Conservation (phyloP, 1,140 invertebrate species). For the Himalopsyche phryganea region DNA sequence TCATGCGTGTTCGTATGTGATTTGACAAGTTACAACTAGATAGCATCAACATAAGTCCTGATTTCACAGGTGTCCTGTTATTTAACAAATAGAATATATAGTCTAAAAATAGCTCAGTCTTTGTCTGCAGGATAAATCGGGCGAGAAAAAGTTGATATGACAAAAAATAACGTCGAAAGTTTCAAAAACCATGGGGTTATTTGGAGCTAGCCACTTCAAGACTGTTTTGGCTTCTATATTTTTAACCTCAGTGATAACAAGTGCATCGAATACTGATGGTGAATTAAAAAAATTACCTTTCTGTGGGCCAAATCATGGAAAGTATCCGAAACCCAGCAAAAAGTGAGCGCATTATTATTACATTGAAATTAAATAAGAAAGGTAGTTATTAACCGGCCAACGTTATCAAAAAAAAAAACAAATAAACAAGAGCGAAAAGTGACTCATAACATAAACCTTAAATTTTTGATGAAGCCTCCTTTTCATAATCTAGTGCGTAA, state of each 20-base stretch:
- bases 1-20: slow-evolving; percentile 17
- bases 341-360: slow-evolving; percentile 7
- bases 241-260: slow-evolving; percentile 7
- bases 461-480: not conserved
- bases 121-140: slow-evolving; percentile 16
- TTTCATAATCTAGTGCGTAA: not conserved
- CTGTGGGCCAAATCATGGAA: slow-evolving; percentile 1
- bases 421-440: not conserved
- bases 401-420: not conserved
- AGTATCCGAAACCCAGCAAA: slow-evolving; percentile 10
- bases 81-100: slow-evolving; percentile 4
- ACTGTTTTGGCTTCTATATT: slow-evolving; percentile 11
- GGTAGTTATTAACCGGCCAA: not conserved
- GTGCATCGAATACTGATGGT: slow-evolving; percentile 4
- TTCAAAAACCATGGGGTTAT: slow-evolving; percentile 19
- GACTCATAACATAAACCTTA: not conserved
- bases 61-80: not conserved
- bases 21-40: slow-evolving; percentile 17
- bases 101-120: not conserved
- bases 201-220: slow-evolving; percentile 15
- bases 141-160: slow-evolving; percentile 16
- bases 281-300: slow-evolving; percentile 20
- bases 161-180: slow-evolving; percentile 11
- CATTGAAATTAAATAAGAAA: too few species aligned
- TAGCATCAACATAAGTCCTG: not conserved